phyloP scores from a whole-genome alignment of 30 jellyfish, hydroid and myxozoan genomes.

The Pelagia noctiluca region DNA sequence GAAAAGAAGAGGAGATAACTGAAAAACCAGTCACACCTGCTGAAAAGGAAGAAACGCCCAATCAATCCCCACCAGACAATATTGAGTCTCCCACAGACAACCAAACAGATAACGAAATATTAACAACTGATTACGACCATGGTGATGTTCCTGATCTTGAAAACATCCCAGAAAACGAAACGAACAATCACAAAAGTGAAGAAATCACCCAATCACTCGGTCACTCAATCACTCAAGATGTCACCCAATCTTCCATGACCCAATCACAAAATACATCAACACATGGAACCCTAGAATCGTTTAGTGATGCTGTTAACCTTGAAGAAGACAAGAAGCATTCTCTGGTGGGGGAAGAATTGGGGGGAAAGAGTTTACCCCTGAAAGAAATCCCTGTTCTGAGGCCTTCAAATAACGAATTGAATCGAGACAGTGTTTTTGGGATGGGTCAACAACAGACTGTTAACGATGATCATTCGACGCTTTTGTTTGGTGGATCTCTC shows the following conservation, averaged over 20 bases:
- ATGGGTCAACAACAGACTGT: neutral
- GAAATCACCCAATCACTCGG: neutral
- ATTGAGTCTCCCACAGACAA: too few species aligned
- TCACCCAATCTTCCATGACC: neutral
- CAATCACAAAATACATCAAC: neutral
- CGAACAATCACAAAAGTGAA: neutral
- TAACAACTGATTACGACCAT: too few species aligned
- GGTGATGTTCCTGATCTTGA: conserved; percentile 49
- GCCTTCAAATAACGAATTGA: neutral
- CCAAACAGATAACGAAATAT: too few species aligned
- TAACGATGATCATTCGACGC: conserved; percentile 14
- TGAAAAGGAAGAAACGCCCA: neutral
- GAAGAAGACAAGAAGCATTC: neutral
- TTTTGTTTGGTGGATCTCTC: conserved; percentile 51
- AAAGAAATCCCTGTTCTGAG: conserved; percentile 40
- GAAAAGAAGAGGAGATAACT: neutral
- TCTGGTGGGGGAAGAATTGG: neutral
- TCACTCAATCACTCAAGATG: neutral
- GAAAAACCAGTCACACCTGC: neutral
- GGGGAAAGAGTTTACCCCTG: neutral
- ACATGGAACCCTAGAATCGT: conserved; percentile 14
- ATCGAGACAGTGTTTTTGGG: conserved; percentile 21
- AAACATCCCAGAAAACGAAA: conserved; percentile 8
- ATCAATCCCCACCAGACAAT: neutral
- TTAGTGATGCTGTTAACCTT: conserved; percentile 37